These are phyloP conservation scores for Thalassoma bifasciatum DNA, from an alignment of 2,113 vertebrate species.

Conservation along the genomic window DNA sequence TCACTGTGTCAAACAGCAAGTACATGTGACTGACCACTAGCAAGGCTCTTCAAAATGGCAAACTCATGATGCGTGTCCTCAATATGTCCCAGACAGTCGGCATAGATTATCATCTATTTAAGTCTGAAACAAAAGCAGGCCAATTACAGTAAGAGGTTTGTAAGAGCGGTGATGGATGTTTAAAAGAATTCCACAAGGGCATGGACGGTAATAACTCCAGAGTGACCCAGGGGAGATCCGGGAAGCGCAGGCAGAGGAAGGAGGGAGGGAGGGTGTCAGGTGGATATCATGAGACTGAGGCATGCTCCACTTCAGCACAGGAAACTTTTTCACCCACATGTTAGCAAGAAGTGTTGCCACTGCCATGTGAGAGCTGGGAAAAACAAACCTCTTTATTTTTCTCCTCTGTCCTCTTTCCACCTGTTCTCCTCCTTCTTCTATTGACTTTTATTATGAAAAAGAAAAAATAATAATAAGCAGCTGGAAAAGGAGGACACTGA, in stretches of 20 bases:
- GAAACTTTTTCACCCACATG: conserved; percentile 66
- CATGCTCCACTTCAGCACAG: conserved; percentile 66
- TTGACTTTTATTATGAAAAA: conserved; percentile 41
- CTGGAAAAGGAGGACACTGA: conserved; percentile 39
- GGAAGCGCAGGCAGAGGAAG: conserved; percentile 37
- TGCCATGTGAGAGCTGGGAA: conserved; percentile 60
- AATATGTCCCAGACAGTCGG: conserved; percentile 60
- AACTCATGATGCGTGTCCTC: conserved; percentile 65
- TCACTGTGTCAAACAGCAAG: conserved; percentile 19
- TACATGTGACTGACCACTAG: conserved; percentile 53
- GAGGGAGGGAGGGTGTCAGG: conserved; percentile 70
- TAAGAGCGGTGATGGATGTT: conserved; percentile 62
- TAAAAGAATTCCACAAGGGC: conserved; percentile 64
- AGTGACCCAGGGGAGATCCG: conserved; percentile 50
- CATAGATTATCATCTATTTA: conserved; percentile 71
- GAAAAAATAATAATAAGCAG: conserved; percentile 39
- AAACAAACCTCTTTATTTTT: conserved; percentile 53
- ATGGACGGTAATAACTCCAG: conserved; percentile 64
- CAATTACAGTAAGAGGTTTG: conserved; percentile 71
- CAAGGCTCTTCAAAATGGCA: conserved; percentile 39
- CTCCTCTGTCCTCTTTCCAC: not conserved
- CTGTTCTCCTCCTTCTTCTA: conserved; percentile 4
- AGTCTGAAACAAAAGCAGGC: conserved; percentile 66
- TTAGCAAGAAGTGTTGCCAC: conserved; percentile 46
- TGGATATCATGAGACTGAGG: conserved; percentile 82